Base-by-base conservation (phyloP, 1,140 invertebrate species). In the Magallana ariakensis region DNA sequence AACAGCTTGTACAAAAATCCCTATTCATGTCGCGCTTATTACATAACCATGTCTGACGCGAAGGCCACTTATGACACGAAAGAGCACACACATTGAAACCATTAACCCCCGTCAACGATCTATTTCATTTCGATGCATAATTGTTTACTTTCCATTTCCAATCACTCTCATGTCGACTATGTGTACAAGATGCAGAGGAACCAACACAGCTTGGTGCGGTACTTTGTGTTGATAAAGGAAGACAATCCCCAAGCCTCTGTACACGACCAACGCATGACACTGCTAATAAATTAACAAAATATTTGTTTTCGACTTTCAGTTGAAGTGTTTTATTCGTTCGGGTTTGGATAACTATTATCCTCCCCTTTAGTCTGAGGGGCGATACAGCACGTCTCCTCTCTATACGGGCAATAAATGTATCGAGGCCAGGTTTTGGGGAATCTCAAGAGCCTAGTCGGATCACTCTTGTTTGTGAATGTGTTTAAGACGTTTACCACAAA, bases 61-160 rank as follows among this genome's bases (percentile, higher is more conserved):
- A 11, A 70, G 66, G 22, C 66, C 66, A 70, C 66, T 70, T 70
- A 70, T 70, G 66, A 70, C 66, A 70, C 66, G 66, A 13, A 22
- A 10, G 4, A 22, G 33, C 8, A 70, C 11, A 26, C 22, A 70
- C 19, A 26, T 70, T 26, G 13, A 11, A 11, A 11, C 66, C 22
- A 70, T 33, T 5, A 70, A 33, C 9, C 15, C 3, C 6, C 10
- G 33, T 33, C 66, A 70, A 26, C 22, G 33, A 70, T 2, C 22
- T 70, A 70, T 62, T 70, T 70, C 22, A 26, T 33, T 70, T 10
- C 66, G 2, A 26, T 70, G 66, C 22, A 26, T 26, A 22, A 11
- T 22, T 70, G 33, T 70, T 70, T 70, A 70, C 26, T 26, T 26
- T 70, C 22, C 22, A 70, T 11, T 26, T 26, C 9, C 33, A 70